These are phyloP conservation scores for Brienomyrus longianalis DNA, from an alignment of 2,113 vertebrate species.

Conservation along the genomic window DNA sequence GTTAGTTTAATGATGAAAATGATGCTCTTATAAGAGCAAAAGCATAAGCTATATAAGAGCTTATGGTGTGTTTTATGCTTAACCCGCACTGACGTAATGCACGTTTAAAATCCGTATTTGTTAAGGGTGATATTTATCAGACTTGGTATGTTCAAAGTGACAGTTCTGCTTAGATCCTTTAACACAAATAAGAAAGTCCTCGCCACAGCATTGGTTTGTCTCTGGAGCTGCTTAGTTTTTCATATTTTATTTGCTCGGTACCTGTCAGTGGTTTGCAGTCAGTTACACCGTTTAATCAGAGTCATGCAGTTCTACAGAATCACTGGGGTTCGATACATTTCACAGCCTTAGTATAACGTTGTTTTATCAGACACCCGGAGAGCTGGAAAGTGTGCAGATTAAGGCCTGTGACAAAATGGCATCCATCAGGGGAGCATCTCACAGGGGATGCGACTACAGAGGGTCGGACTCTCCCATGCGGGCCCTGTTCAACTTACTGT, in stretches of 20 bases:
- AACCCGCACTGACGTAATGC: neutral
- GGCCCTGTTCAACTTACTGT: neutral
- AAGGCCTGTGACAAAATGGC: neutral
- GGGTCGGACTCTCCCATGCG: too few relatives aligned
- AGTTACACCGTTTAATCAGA: neutral
- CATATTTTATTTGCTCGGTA: neutral
- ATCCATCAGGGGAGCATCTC: neutral
- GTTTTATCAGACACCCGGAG: neutral
- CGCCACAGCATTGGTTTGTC: neutral
- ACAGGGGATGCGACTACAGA: neutral
- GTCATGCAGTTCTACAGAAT: neutral
- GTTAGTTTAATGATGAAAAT: neutral
- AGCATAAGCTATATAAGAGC: neutral
- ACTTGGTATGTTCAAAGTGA: neutral
- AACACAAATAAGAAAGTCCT: neutral
- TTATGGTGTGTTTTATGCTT: neutral
- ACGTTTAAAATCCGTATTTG: neutral
- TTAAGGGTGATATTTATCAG: neutral
- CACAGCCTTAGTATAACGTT: neutral
- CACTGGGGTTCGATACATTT: neutral
- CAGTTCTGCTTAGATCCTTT: neutral
- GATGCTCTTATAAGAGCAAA: neutral
- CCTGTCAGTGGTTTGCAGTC: neutral
- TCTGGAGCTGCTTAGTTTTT: neutral
- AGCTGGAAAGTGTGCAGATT: neutral